Percentiles rank a stretch among this genome's conserved stretches.
Evolutionary conservation across 1,140 invertebrate genomes (phyloP).

Genomic region (Drosophila tani): DNA sequence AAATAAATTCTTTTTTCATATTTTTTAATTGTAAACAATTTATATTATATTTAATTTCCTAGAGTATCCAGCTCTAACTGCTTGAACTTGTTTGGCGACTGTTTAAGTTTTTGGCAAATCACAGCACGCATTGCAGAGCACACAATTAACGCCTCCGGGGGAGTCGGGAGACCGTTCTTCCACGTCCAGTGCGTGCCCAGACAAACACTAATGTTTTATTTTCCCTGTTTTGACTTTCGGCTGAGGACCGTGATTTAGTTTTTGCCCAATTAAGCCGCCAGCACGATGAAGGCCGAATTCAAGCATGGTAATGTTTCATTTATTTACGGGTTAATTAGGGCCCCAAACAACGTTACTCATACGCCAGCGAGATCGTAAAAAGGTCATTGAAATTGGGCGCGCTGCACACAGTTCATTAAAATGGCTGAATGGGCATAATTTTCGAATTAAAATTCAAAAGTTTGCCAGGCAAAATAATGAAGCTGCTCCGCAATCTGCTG

Average conservation of each 20-base stretch:
- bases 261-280: constrained; percentile 4
- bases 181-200: constrained; percentile 10
- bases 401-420: constrained; percentile 57
- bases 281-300: not conserved
- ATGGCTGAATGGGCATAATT: constrained; percentile 69
- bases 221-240: constrained; percentile 18
- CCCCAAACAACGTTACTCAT: constrained; percentile 52
- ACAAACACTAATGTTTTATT: constrained; percentile 11
- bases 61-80: constrained; percentile 1
- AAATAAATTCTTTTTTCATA: not conserved
- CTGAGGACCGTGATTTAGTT: not conserved
- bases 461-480: constrained; percentile 77
- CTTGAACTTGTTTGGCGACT: accelerated
- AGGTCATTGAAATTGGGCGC: constrained; percentile 62
- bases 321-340: constrained; percentile 62
- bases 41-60: not conserved
- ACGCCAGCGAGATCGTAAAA: constrained; percentile 54
- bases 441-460: constrained; percentile 82
- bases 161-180: constrained; percentile 1
- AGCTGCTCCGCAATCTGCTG: constrained; percentile 76
- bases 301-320: constrained; percentile 35
- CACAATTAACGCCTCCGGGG: constrained; percentile 24
- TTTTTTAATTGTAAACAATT: no score
- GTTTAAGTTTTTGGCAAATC: constrained; percentile 24
- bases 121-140: constrained; percentile 19